Conservation (phyloP, 1,140 invertebrate genomes). For the Drosophila mauritiana region DNA sequence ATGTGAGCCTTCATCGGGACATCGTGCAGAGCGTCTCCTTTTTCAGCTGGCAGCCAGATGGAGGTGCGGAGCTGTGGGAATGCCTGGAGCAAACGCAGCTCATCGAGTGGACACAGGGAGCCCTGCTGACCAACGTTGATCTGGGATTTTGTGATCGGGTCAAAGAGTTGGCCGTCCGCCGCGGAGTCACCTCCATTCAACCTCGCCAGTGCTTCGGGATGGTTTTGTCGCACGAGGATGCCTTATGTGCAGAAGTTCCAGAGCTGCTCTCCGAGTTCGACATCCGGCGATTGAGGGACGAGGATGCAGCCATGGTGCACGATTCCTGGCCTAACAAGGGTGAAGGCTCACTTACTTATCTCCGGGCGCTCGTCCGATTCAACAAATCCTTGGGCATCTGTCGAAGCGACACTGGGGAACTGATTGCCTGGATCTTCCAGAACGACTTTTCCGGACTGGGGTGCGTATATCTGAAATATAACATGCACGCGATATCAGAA, state of each 20-base stretch:
- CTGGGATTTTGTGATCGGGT: slow-evolving; percentile 36
- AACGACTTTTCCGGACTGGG: slow-evolving; percentile 75
- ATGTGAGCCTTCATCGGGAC: slow-evolving; percentile 71
- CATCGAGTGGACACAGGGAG: slow-evolving; percentile 66
- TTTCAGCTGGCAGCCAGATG: slow-evolving; percentile 63
- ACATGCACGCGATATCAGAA: neutral
- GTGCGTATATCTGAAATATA: slow-evolving; percentile 28
- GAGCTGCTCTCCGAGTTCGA: slow-evolving; percentile 63
- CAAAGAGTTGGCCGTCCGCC: slow-evolving; percentile 42
- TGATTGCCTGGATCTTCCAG: slow-evolving; percentile 78
- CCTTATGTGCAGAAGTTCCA: slow-evolving; percentile 22
- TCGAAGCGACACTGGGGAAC: slow-evolving; percentile 49
- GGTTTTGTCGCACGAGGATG: slow-evolving; percentile 40
- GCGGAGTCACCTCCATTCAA: slow-evolving; percentile 40
- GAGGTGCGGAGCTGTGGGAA: slow-evolving; percentile 47
- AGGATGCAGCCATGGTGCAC: slow-evolving; percentile 65
- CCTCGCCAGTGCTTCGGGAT: slow-evolving; percentile 63
- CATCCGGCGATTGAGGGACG: slow-evolving; percentile 34
- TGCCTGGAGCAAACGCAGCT: slow-evolving; percentile 63
- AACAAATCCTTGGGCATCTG: slow-evolving; percentile 66
- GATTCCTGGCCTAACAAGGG: slow-evolving; percentile 69
- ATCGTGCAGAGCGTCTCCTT: slow-evolving; percentile 76
- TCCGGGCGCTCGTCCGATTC: slow-evolving; percentile 55
- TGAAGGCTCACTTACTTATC: slow-evolving; percentile 69
- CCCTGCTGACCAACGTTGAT: slow-evolving; percentile 73